Evolutionary conservation across 1,140 invertebrate species (phyloP).

Genomic region (Xylocopa sonorina): DNA sequence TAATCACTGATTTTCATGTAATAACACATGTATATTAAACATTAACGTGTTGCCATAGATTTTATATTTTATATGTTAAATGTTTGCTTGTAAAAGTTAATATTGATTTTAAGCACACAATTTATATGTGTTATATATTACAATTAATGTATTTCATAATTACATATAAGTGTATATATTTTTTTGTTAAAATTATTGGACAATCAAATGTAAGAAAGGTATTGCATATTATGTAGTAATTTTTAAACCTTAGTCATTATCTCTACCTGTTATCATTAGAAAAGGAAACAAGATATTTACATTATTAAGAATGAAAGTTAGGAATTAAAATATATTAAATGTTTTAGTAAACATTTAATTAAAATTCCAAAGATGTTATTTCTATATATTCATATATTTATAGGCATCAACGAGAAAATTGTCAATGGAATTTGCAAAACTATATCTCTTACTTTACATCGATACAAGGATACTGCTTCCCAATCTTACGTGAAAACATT

Average conservation of each 20-base stretch:
- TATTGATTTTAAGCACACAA: neutral
- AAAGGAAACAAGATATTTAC: too few relatives aligned
- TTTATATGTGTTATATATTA: neutral
- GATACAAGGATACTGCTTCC: constrained; percentile 90
- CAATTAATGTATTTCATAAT: neutral
- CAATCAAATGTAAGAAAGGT: neutral
- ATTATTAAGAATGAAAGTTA: too few relatives aligned
- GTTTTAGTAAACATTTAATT: neutral
- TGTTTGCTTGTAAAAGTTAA: neutral
- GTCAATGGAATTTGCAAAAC: constrained; percentile 90
- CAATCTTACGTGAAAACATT: constrained; percentile 88
- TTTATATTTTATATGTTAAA: too few relatives aligned
- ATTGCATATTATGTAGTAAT: neutral
- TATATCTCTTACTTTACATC: constrained; percentile 87
- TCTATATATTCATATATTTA: constrained; percentile 50
- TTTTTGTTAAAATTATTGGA: neutral
- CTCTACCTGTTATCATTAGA: neutral
- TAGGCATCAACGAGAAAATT: constrained; percentile 90
- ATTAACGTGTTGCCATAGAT: neutral
- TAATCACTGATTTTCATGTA: neutral
- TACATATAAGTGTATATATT: neutral
- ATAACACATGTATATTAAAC: neutral
- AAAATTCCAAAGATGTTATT: neutral
- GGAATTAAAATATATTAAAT: too few relatives aligned
- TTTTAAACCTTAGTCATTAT: neutral